phyloP scores from a whole-genome alignment of 2,888 invertebrate genomes.

The Cryptus viduatorius region DNA sequence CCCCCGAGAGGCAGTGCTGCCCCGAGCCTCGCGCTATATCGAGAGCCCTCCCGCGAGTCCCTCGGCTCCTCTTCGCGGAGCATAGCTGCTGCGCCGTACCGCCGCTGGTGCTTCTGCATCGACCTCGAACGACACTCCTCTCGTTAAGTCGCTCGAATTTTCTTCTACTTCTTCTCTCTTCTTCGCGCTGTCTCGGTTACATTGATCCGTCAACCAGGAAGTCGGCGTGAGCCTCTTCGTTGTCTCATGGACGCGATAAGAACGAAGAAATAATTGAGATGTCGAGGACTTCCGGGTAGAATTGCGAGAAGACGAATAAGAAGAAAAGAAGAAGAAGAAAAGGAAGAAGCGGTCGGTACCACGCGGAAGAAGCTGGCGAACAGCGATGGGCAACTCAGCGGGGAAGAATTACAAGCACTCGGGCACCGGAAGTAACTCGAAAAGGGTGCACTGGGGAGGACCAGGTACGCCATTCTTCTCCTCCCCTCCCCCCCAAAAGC shows the following conservation, averaged over 20 bases:
- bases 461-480: conserved; percentile 88
- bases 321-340: conserved; percentile 17
- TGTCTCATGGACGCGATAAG: conserved; percentile 51
- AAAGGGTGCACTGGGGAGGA: conserved; percentile 94
- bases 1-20: conserved; percentile 69
- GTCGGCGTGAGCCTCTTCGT: conserved; percentile 30
- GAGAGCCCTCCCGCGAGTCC: conserved; percentile 70
- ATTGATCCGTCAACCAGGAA: conserved; percentile 48
- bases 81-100: conserved; percentile 54
- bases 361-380: conserved; percentile 36
- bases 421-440: conserved; percentile 85
- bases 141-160: conserved; percentile 22
- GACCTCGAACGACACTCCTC: conserved; percentile 53
- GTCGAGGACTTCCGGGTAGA: conserved; percentile 63
- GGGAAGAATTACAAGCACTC: conserved; percentile 87
- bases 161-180: conserved; percentile 9
- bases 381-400: conserved; percentile 88
- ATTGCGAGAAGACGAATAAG: conserved; percentile 21
- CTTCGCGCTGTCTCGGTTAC: not conserved
- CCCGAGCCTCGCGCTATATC: conserved; percentile 72
- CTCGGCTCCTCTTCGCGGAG: conserved; percentile 62
- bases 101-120: conserved; percentile 52
- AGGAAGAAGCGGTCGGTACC: conserved; percentile 15
- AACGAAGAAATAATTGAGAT: conserved; percentile 51
- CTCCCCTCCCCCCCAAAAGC: conserved; percentile 1